These are phyloP conservation scores for Hybos culiciformis DNA, from an alignment of 2,888 invertebrate genomes.

Conservation along the genomic window DNA sequence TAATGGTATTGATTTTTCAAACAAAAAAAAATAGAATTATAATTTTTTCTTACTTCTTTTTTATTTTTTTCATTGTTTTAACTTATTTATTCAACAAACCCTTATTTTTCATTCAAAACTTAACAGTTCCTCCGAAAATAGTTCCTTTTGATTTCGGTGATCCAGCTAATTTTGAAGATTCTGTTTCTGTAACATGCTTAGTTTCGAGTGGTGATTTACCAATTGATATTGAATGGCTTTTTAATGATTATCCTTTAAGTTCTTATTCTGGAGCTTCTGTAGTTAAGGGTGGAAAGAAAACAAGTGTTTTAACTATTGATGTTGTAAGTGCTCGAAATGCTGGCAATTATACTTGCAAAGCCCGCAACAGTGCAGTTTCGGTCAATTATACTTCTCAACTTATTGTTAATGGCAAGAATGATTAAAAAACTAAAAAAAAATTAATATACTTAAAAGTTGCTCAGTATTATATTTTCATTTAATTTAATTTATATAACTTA, in stretches of 20 bases:
- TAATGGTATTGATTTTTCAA: slow-evolving; percentile 35
- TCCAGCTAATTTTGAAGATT: slow-evolving; percentile 50
- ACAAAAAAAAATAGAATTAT: slow-evolving; percentile 2
- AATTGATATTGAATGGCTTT: slow-evolving; percentile 42
- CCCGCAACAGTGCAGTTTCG: slow-evolving; percentile 54
- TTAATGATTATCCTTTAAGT: slow-evolving; percentile 38
- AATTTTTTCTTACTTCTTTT: not conserved
- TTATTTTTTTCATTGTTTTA: not conserved
- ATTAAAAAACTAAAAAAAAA: not conserved
- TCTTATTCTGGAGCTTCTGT: slow-evolving; percentile 35
- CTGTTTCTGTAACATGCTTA: slow-evolving; percentile 45
- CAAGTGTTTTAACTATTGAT: slow-evolving; percentile 48
- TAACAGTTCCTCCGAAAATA: slow-evolving; percentile 60
- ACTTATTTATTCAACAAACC: slow-evolving; percentile 1
- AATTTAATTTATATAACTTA: not conserved
- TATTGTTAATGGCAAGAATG: slow-evolving; percentile 49
- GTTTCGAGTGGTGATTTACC: slow-evolving; percentile 51
- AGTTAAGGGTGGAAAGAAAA: slow-evolving; percentile 42
- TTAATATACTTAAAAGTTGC: no score
- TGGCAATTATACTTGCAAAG: slow-evolving; percentile 63
- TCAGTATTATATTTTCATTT: not conserved
- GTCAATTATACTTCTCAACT: slow-evolving; percentile 53
- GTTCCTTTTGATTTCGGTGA: slow-evolving; percentile 58
- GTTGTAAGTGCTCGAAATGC: slow-evolving; percentile 49
- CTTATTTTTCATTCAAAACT: not conserved